Evolutionary conservation across 2,113 vertebrate species (phyloP), one percentile per base, ranked within the genome.

Genomic region (Malurus alboscapulatus): DNA sequence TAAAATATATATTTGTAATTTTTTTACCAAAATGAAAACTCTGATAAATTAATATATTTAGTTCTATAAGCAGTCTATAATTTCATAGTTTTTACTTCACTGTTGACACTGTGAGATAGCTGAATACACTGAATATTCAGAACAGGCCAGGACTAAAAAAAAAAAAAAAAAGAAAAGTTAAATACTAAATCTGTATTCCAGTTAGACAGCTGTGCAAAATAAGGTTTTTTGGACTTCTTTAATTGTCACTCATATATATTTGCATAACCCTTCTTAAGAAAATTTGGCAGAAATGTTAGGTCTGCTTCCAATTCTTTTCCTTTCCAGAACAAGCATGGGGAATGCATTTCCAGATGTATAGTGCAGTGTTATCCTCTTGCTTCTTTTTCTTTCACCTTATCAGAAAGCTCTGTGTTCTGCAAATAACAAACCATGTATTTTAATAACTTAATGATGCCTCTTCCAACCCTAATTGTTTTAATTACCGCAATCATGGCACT

Each of bases 381-480:
- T 73, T 89, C 67, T 53, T 7, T 81, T 73, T 89, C 67, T 53
- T 7, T 84, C 45, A 57, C 63, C 66, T 77, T 87, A 32, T 68
- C 40, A 87, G 53, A 76, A 87, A 47, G 26, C 36, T 17, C 12
- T 29, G 14, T 89, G 44, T 85, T 94, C 72, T 88, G 32, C 58
- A 79, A 91, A 83, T 84, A 87, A 88, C 58, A 91, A 95, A 90
- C 4, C 5, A 6, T 45, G 58, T 78, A 61, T 90, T 95, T 97
- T 93, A 96, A 96, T 92, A 85, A 67, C 57, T 61, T 96, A 86
- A 94, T 94, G 90, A 90, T 65, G 30, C 25, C n/a, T 89, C 65
- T 94, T 94, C 82, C 80, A 59, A 63, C 25, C 44, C 36, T 94
- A 95, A 96, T 96, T 79, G 91, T 91, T 96, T 96, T 94, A 96